Percentiles rank a stretch among this genome's conserved stretches.
These are phyloP conservation scores for Drosophila kohkoa DNA, from an alignment of 1,140 invertebrate species.

Conservation along the genomic window DNA sequence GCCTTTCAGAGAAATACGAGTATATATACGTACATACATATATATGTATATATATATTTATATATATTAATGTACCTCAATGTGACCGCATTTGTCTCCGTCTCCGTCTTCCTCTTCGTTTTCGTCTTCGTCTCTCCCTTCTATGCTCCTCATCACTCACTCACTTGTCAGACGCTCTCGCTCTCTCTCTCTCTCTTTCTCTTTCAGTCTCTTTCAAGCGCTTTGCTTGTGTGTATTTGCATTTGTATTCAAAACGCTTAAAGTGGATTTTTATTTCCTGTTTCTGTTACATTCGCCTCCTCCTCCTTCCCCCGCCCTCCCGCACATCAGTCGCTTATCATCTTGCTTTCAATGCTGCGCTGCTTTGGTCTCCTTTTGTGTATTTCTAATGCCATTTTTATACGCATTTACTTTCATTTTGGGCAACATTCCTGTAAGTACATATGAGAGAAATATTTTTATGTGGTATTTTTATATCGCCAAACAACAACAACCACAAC, in stretches of 20 bases:
- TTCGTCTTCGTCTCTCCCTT: conserved; percentile 8
- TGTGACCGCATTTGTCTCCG: conserved; percentile 70
- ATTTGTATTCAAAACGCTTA: conserved; percentile 82
- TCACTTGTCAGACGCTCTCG: conserved; percentile 56
- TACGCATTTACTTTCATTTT: conserved; percentile 66
- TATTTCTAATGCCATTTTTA: conserved; percentile 80
- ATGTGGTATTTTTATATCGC: conserved; percentile 69
- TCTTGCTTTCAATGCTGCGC: conserved; percentile 16
- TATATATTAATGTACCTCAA: conserved; percentile 72
- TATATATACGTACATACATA: conserved; percentile 21
- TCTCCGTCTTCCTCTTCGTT: not conserved
- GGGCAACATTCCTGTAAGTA: conserved; percentile 31
- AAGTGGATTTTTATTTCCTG: conserved; percentile 82
- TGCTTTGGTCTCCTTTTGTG: conserved; percentile 45
- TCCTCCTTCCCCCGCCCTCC: not conserved
- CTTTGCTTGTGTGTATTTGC: conserved; percentile 58
- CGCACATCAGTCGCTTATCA: conserved; percentile 18
- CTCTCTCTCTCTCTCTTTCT: conserved; percentile 25
- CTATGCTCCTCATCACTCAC: conserved; percentile 69
- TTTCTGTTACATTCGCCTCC: conserved; percentile 58
- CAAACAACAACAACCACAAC: conserved; percentile 25
- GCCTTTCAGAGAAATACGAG: conserved; percentile 55
- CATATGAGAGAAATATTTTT: conserved; percentile 62
- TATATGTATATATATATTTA: too few species aligned
- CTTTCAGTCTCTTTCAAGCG: not conserved